These are phyloP conservation scores for Parnassius apollo DNA, from an alignment of 2,888 invertebrate species.

Conservation along the genomic window DNA sequence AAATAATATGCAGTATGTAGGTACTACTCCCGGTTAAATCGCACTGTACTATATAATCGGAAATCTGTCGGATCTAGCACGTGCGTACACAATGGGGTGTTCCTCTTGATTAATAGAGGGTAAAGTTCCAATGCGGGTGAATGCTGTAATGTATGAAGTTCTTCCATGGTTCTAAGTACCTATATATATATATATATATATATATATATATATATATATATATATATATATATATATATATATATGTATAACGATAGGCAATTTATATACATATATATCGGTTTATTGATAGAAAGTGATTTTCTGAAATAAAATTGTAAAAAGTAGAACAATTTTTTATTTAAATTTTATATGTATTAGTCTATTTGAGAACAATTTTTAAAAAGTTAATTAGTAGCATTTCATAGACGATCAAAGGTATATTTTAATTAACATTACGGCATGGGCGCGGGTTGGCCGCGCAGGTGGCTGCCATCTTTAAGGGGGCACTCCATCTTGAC, in stretches of 20 bases:
- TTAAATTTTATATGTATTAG: too few species aligned
- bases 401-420: constrained; percentile 4
- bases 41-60: neutral
- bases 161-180: constrained; percentile 5
- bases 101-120: constrained; percentile 30
- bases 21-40: constrained; percentile 11
- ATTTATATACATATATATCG: too few species aligned
- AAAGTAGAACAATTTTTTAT: too few species aligned
- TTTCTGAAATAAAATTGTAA: too few species aligned
- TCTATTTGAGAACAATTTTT: too few species aligned
- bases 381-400: constrained; percentile 1
- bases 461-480: constrained; percentile 59
- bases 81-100: constrained; percentile 41
- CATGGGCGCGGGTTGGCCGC: constrained; percentile 57
- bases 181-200: too few species aligned
- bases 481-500: constrained; percentile 34
- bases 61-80: constrained; percentile 35
- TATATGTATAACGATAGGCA: too few species aligned
- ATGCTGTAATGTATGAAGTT: constrained; percentile 1
- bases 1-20: constrained; percentile 1
- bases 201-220: too few species aligned
- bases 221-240: too few species aligned
- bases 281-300: too few species aligned
- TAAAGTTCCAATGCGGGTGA: constrained; percentile 23
- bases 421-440: constrained; percentile 27